A percentile compares a stretch with the other conserved stretches of the same genome.
phyloP scores from a whole-genome alignment of 2,797 vertebrate species.

The Semotilus atromaculatus region DNA sequence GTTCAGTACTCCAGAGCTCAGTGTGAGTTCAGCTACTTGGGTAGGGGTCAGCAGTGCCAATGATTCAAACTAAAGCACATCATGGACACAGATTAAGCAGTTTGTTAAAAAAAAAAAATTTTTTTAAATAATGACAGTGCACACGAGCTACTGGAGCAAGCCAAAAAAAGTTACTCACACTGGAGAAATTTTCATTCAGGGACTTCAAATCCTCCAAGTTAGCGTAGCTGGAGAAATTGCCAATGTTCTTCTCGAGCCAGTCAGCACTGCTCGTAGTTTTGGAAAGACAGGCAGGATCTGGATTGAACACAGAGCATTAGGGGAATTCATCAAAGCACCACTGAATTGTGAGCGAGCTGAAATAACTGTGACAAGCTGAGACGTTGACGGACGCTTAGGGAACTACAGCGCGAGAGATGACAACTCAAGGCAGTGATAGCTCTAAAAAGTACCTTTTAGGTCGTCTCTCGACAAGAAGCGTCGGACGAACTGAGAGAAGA shows the following conservation, averaged over 20 bases:
- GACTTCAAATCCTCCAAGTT: not conserved
- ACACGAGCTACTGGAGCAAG: not conserved
- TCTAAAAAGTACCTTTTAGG: too few relatives aligned
- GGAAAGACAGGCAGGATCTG: not conserved
- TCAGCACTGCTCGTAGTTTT: not conserved
- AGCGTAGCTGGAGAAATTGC: conserved; percentile 1
- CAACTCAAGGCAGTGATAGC: too few relatives aligned
- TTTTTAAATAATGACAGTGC: too few relatives aligned
- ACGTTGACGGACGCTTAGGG: not conserved
- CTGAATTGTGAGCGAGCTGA: not conserved
- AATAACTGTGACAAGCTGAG: not conserved
- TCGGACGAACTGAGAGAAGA: too few relatives aligned
- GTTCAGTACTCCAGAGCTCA: conserved; percentile 48
- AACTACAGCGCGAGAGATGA: too few relatives aligned
- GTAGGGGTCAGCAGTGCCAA: not conserved
- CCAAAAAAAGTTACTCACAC: not conserved
- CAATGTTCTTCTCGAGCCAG: conserved; percentile 24
- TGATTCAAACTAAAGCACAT: not conserved
- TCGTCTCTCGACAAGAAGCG: too few relatives aligned
- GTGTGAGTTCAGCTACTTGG: conserved; percentile 44
- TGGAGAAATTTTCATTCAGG: conserved; percentile 26
- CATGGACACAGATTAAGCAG: not conserved
- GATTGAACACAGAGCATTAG: too few relatives aligned
- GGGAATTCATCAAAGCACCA: too few relatives aligned
- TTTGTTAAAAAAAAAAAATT: not conserved